Evolutionary conservation across 1,140 invertebrate species (phyloP), one percentile per base, ranked within the genome.

Genomic region (Drosophila repleta): DNA sequence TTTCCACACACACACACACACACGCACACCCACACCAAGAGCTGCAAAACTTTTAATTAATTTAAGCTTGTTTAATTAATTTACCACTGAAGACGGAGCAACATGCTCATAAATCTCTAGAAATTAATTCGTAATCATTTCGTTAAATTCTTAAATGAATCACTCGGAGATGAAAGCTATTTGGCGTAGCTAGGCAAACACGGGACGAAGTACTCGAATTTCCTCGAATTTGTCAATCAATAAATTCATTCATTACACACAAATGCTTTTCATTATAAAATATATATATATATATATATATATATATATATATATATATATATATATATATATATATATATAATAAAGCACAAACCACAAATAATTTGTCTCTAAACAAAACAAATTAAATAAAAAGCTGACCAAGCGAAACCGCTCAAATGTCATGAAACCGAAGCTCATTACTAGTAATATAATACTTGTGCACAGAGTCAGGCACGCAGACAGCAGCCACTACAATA

Each of bases 31-130:
- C 26, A 64, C 24, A 29, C 17, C 35, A 8, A 24, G 46, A 56
- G 46, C 8, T 56, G 17, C n/a, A 8, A 49, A 37, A 68, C 69
- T 15, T 82, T 81, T 81, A 77, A 81, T 81, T 82, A 81, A 74
- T 77, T 81, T 69, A 74, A 67, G 61, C 64, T 68, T 76, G 66
- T 53, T 69, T 41, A 61, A 79, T 65, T 62, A 37, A 32, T 43
- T 58, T 55, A 45, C 26, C 17, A 7, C 15, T 11, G 32, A 49
- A 48, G 39, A 24, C 26, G 11, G 39, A 32, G 17, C 39, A 57
- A 49, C 26, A 49, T 18, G 6, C 13, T 37, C 13, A 52, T 21
- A 67, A 66, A 69, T 29, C 10, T 46, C 8, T 17, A 43, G 21
- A 67, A 67, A 65, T 51, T 15, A 26, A 39, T 41, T 56, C 57